Conservation (phyloP, 2,888 invertebrate genomes). For the Coronaproctus castanopsis region DNA sequence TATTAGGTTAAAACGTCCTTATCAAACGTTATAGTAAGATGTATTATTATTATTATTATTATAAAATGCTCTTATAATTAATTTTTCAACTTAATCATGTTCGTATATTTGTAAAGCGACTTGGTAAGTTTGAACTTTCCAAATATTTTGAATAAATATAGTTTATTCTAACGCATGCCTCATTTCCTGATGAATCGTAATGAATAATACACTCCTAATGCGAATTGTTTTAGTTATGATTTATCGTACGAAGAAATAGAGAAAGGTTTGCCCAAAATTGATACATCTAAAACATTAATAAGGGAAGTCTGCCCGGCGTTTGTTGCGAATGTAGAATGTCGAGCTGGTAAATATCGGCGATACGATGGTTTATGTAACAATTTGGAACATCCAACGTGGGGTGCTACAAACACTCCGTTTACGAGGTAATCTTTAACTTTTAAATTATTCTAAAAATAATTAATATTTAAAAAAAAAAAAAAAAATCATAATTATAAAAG, state of each 20-base stretch:
- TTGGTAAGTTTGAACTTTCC: no score
- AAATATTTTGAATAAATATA: no score
- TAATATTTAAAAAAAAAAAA: neutral
- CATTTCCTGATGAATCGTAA: no score
- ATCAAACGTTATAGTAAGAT: no score
- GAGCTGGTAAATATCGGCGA: constrained; percentile 68
- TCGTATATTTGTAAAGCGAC: no score
- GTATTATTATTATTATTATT: no score
- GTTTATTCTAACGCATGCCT: no score
- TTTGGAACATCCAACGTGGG: constrained; percentile 74
- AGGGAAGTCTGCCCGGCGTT: constrained; percentile 72
- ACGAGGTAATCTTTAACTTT: constrained; percentile 36
- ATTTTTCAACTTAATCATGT: no score
- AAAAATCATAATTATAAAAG: neutral
- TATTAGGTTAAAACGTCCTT: no score
- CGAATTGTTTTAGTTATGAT: constrained; percentile 44
- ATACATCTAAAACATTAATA: constrained; percentile 69
- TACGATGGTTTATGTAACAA: constrained; percentile 80
- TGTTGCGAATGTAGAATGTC: constrained; percentile 68
- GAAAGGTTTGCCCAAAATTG: constrained; percentile 65
- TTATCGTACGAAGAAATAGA: constrained; percentile 69
- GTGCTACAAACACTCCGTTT: constrained; percentile 67
- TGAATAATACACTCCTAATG: no score
- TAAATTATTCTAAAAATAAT: neutral
- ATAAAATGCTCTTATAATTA: no score